A percentile compares a stretch with the other conserved stretches of the same genome.
Evolutionary conservation across 1,140 invertebrate genomes (phyloP).

Genomic region (Gonioctena quinquepunctata): DNA sequence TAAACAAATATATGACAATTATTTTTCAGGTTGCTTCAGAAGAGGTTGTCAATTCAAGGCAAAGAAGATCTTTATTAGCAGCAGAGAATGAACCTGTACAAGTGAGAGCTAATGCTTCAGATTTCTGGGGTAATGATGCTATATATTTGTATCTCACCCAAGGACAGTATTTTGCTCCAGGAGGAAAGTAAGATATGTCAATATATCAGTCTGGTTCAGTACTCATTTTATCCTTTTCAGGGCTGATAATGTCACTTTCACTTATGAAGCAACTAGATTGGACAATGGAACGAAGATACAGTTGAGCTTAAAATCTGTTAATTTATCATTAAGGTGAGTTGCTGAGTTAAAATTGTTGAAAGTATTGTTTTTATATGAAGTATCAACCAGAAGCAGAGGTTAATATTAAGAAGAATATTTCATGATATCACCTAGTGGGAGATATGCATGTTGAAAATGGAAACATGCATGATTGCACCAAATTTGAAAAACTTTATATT

Average conservation of each 20-base stretch:
- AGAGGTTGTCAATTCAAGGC: constrained; percentile 24
- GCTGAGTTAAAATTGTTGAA: too few relatives aligned
- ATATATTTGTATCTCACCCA: background rate
- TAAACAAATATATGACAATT: too few relatives aligned
- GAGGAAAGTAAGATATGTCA: background rate
- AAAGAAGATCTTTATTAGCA: constrained; percentile 18
- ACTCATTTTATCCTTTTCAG: too few relatives aligned
- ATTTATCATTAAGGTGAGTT: background rate
- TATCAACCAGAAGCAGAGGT: too few relatives aligned
- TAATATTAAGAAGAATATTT: too few relatives aligned
- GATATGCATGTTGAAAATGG: too few relatives aligned
- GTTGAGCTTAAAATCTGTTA: background rate
- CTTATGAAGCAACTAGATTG: background rate
- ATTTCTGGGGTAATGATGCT: background rate
- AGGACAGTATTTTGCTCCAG: background rate
- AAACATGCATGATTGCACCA: too few relatives aligned
- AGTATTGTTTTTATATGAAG: too few relatives aligned
- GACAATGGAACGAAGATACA: background rate
- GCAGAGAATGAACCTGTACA: background rate
- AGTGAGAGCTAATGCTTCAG: background rate
- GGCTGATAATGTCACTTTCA: background rate
- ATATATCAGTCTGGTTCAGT: too few relatives aligned
- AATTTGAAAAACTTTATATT: too few relatives aligned
- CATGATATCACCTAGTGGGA: too few relatives aligned
- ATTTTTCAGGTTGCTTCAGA: constrained; percentile 27